A percentile compares a stretch with the other conserved stretches of the same genome.
phyloP scores from a whole-genome alignment of 2,113 vertebrate genomes.

The Antechinus flavipes region DNA sequence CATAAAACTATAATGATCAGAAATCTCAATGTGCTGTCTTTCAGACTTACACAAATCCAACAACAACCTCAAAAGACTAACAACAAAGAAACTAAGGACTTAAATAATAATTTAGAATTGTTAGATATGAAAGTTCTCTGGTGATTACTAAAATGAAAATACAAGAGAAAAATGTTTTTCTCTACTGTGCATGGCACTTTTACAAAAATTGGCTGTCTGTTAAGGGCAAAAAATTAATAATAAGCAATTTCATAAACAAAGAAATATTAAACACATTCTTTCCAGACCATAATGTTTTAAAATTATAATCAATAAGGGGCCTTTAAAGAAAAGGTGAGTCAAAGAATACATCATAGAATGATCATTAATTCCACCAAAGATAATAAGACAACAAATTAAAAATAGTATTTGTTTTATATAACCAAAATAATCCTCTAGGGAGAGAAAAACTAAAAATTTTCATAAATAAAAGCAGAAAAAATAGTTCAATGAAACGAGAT shows the following conservation, averaged over 20 bases:
- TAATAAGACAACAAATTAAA: background rate
- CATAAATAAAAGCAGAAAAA: background rate
- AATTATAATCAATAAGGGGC: background rate
- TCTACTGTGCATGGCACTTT: background rate
- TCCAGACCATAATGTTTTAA: background rate
- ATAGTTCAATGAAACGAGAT: background rate
- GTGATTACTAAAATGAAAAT: background rate
- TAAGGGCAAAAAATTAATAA: background rate
- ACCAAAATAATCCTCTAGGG: background rate
- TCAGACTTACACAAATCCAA: background rate
- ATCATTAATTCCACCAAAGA: background rate
- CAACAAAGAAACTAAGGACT: background rate
- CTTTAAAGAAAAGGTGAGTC: background rate
- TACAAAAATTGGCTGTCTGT: background rate
- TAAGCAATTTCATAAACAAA: background rate
- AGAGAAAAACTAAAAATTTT: background rate
- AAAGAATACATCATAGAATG: background rate
- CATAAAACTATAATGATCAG: background rate
- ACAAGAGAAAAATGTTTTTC: background rate
- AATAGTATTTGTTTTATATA: background rate
- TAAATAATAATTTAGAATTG: background rate
- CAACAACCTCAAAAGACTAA: background rate
- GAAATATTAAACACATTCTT: background rate
- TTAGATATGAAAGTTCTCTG: background rate
- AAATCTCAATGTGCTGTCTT: background rate